Conservation (phyloP, 1,140 invertebrate genomes). For the Druon quercuslanigerum region DNA sequence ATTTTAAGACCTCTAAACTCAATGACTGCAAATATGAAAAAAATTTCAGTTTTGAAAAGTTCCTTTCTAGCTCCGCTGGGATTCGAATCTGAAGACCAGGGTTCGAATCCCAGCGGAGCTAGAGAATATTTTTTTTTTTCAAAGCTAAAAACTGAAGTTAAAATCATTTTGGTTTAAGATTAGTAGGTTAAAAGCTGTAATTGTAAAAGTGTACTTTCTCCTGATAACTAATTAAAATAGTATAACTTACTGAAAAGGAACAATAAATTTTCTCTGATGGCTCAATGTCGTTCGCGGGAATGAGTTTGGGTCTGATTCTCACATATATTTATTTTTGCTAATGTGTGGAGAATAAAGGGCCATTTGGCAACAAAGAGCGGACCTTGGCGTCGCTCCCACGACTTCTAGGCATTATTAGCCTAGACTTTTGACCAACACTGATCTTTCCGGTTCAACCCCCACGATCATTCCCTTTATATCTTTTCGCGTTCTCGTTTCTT, state of each 20-base stretch:
- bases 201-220: too few relatives aligned
- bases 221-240: too few relatives aligned
- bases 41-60: too few relatives aligned
- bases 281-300: not conserved
- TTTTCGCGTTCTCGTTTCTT: constrained; percentile 41
- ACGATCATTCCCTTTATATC: constrained; percentile 43
- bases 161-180: too few relatives aligned
- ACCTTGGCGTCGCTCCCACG: constrained; percentile 54
- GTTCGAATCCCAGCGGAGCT: too few relatives aligned
- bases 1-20: too few relatives aligned
- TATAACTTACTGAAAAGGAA: not conserved
- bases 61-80: too few relatives aligned
- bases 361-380: constrained; percentile 17
- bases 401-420: constrained; percentile 56
- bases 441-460: constrained; percentile 57
- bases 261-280: not conserved
- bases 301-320: constrained; percentile 6
- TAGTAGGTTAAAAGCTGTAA: too few relatives aligned
- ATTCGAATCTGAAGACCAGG: too few relatives aligned
- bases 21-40: too few relatives aligned
- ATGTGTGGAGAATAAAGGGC: constrained; percentile 8
- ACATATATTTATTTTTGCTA: constrained; percentile 4
- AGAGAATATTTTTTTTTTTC: too few relatives aligned
- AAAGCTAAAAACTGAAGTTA: too few relatives aligned
- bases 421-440: constrained; percentile 53